Evolutionary conservation across 2,113 vertebrate species (phyloP).

Genomic region (Clarias magur): DNA sequence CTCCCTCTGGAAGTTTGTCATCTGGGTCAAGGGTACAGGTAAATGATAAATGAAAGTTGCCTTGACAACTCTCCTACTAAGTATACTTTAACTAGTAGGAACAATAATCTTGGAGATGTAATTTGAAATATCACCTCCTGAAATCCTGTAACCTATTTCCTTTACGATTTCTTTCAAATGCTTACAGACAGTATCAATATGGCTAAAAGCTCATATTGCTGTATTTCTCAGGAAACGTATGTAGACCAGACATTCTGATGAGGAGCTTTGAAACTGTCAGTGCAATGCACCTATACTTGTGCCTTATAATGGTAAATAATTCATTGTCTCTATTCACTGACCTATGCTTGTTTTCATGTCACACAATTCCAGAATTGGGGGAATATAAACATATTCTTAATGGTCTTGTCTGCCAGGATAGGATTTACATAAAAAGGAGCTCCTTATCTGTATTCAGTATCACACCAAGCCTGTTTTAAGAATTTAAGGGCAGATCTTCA

Average conservation of each 20-base stretch:
- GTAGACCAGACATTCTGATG: neutral
- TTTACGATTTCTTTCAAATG: neutral
- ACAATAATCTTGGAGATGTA: neutral
- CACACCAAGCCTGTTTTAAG: conserved; percentile 15
- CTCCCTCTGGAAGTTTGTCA: conserved; percentile 67
- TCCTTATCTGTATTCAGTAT: conserved; percentile 38
- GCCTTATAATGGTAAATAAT: neutral
- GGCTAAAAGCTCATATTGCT: neutral
- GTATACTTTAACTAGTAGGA: conserved; percentile 1
- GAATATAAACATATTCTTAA: neutral
- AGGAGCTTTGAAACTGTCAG: neutral
- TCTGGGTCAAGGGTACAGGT: conserved; percentile 76
- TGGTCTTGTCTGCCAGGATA: neutral
- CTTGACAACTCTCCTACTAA: conserved; percentile 51
- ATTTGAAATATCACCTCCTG: neutral
- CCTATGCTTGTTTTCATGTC: neutral
- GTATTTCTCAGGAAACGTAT: conserved; percentile 1
- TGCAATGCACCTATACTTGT: neutral
- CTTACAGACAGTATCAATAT: neutral
- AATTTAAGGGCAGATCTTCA: conserved; percentile 19
- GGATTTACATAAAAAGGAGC: conserved; percentile 3
- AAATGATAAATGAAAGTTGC: conserved; percentile 54
- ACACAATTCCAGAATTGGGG: neutral
- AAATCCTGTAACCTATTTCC: neutral
- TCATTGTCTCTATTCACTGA: neutral